Evolutionary conservation across 2,888 invertebrate genomes (phyloP).

Genomic region (Drosophila diplacantha): DNA sequence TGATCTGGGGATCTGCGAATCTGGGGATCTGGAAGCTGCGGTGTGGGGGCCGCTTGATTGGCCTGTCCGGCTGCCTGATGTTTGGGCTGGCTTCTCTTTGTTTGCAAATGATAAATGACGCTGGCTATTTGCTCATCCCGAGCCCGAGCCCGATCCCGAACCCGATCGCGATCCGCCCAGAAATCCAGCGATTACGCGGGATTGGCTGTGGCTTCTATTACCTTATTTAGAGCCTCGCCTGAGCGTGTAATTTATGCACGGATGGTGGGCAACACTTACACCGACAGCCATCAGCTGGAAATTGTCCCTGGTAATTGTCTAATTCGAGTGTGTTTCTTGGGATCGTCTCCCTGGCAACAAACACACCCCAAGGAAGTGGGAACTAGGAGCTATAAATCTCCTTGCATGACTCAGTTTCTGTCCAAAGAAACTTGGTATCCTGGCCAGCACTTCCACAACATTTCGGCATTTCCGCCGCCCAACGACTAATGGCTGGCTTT

Average conservation of each 20-base stretch:
- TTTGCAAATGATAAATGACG: constrained; percentile 71
- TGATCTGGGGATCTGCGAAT: constrained; percentile 6
- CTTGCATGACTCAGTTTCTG: constrained; percentile 33
- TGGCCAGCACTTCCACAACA: constrained; percentile 25
- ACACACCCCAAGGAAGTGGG: constrained; percentile 1
- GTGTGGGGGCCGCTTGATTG: constrained; percentile 56
- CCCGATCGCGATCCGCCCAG: constrained; percentile 38
- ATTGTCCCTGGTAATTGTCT: constrained; percentile 26
- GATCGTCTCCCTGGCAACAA: constrained; percentile 15
- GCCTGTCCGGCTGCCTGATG: constrained; percentile 51
- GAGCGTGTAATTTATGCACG: constrained; percentile 62
- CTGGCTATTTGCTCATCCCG: constrained; percentile 59
- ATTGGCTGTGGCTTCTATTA: constrained; percentile 52
- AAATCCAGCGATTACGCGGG: constrained; percentile 58
- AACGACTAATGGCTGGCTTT: constrained; percentile 54
- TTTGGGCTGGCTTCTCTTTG: constrained; percentile 66
- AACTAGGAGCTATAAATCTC: constrained; percentile 10
- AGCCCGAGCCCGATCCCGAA: constrained; percentile 1
- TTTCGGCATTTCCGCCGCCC: constrained; percentile 46
- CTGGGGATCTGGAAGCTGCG: constrained; percentile 6
- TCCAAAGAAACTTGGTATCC: background rate
- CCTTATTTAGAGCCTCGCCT: constrained; percentile 42
- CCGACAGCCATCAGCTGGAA: constrained; percentile 40
- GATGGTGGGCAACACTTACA: constrained; percentile 43
- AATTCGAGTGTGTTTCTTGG: constrained; percentile 24